Base-by-base conservation (phyloP, 2,888 invertebrate species). In the Habrosyne pyritoides region DNA sequence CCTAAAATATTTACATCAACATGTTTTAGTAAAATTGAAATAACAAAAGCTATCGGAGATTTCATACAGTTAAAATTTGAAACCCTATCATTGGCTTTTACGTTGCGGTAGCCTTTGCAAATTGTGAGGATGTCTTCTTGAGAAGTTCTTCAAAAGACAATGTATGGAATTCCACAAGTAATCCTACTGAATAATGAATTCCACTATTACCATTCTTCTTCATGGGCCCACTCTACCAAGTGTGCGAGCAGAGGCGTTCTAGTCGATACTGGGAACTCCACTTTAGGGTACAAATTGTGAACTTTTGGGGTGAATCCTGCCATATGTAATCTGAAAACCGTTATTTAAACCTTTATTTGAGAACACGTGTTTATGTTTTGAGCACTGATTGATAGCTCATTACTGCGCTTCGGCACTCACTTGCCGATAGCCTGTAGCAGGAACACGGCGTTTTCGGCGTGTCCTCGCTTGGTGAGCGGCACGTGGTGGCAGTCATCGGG, bases 191-290 rank as follows among this genome's bases (percentile, higher is more conserved):
- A 1, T 36, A n/a, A 5, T 36, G n/a, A n/a, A 18, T 18, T 7
- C 18, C 7, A 42, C 1, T 8, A 49, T 21, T 8, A 84, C 95
- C 95, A 96, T 55, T 94, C 93, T 57, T 94, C 94, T 21, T 92
- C 89, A 70, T 98, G 97, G 66, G 97, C 96, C 97, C 98, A 98
- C 58, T 93, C 93, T 22, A 98, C 93, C 12, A 95, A 87, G 0
- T 97, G 95, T 2, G 96, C 95, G 33, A 98, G 93, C 90, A 96
- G 95, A 0, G 96, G 95, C 0, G 98, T 98, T 47, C 95, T 95
- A 12, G 95, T 93, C 3, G 97, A 95, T 0, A 98, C 98, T 0
- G 98, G 98, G 73, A 94, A 97, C 53, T 94, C 72, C 0, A 97
- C 90, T 53, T 90, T 81, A 0, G 97, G 96, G 80, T 97, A 98